Base-by-base conservation (phyloP, 2,797 vertebrate genomes). In the Oophaga sylvatica region DNA sequence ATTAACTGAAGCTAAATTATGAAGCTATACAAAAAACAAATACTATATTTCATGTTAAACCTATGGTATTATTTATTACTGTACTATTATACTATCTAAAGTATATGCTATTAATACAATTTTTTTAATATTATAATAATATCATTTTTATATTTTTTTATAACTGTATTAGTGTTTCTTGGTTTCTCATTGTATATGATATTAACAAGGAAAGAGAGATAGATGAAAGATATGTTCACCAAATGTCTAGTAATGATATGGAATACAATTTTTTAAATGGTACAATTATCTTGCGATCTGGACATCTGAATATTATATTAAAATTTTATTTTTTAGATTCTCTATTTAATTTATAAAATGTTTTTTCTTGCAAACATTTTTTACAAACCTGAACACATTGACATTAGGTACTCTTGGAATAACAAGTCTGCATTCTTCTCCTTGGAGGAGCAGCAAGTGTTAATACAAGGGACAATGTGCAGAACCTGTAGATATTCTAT, bases 381-480 rank as follows among this genome's bases (percentile, higher is more conserved):
- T 17, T 35, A 2, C 29, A 22, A 5, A 45, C 20, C n/a, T 12
- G 16, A 79, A 78, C 10, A 80, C 26, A 35, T 35, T 35, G 19
- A 62, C 13, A 67, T 45, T 16, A 67, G 13, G 35, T n/a, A 41
- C 15, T 65, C 80, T 81, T 81, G 22, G 12, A 63, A 80, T 41
- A 80, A 63, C 29, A 80, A 41, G 59, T 45, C 57, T 79, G 26
- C 26, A 41, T 59, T 80, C 20, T 75, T 53, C 73, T 53, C 22
- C 15, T 8, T n/a, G 11, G 45, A 53, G 41, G 45, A 56, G 35
- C 10, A 80, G 29, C 77, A 80, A 22, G 31, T 80, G 59, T 41
- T 63, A 80, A 62, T 63, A 20, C 79, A 20, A 63, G 59, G 41
- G 60, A 63, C 35, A 80, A 63, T 80, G 79, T 63, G 35, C 77